A percentile compares a stretch with the other conserved stretches of the same genome.
Evolutionary conservation across 2,797 vertebrate genomes (phyloP).

Genomic region (Tiaroga cobitis): DNA sequence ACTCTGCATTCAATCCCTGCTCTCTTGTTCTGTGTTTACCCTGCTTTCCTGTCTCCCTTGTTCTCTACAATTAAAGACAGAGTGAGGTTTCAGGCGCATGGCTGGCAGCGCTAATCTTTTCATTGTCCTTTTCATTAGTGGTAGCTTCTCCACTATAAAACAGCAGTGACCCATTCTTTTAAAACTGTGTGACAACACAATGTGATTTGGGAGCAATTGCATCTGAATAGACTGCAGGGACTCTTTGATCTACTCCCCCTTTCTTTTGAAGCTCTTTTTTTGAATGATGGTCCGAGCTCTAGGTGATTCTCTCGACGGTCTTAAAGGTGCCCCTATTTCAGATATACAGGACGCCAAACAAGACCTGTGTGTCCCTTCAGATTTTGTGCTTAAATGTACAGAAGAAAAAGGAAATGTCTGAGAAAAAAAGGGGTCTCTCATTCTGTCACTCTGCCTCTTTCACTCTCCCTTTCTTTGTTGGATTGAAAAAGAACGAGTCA

Average conservation of each 20-base stretch:
- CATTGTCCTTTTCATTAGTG: slow-evolving; percentile 88
- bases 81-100: slow-evolving; percentile 84
- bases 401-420: slow-evolving; percentile 17
- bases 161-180: slow-evolving; percentile 83
- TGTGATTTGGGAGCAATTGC: slow-evolving; percentile 84
- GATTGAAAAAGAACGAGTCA: slow-evolving; percentile 43
- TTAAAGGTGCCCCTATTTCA: slow-evolving; percentile 46
- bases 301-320: slow-evolving; percentile 69
- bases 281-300: slow-evolving; percentile 71
- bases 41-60: slow-evolving; percentile 81
- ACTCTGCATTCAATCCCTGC: slow-evolving; percentile 66
- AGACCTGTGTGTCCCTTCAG: slow-evolving; percentile 32
- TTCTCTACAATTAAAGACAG: slow-evolving; percentile 85
- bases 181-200: slow-evolving; percentile 77
- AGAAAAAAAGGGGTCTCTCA: background rate
- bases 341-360: slow-evolving; percentile 28
- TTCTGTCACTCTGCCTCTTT: slow-evolving; percentile 36
- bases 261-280: slow-evolving; percentile 58
- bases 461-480: slow-evolving; percentile 45
- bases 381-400: slow-evolving; percentile 29
- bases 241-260: slow-evolving; percentile 86
- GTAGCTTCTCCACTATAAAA: slow-evolving; percentile 84
- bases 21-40: slow-evolving; percentile 81
- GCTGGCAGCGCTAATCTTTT: slow-evolving; percentile 86
- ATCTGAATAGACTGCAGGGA: slow-evolving; percentile 80